Evolutionary conservation across 2,888 invertebrate species (phyloP), one percentile per base, ranked within the genome.

Genomic region (Clusia tigrina): DNA sequence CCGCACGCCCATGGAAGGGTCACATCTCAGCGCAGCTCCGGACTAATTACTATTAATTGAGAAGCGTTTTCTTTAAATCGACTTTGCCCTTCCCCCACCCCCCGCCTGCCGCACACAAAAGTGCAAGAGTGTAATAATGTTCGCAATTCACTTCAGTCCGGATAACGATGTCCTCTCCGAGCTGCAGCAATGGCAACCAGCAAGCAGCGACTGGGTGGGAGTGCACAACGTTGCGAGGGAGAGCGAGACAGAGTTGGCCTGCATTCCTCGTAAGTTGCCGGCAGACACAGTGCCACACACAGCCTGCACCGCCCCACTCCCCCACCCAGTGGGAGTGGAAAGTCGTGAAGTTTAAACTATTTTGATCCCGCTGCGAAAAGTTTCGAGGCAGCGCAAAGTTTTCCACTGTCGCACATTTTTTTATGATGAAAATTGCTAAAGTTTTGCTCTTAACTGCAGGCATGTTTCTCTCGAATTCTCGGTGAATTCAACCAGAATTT

Each of bases 391-490:
- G 48, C 55, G 15, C 38, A 72, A 75, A 71, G 73, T 65, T 74
- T 74, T 76, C 76, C 76, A 74, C 74, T 74, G 74, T 74, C 74
- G 74, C 74, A 76, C 72, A 74, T 74, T 69, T 67, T 57, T 42
- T 42, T 15, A 17, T 42, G n/a, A 5, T 42, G 42, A 66, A 58
- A 62, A 64, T 58, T 60, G 23, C 54, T 59, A 54, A 66, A 67
- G 55, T 70, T 67, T 66, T 55, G 71, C 74, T 70, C 69, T 74
- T 70, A 74, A 74, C 72, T 67, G 73, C 74, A 74, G 74, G 58
- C 63, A 66, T 58, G 32, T 32, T 32, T 12, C 32, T 32, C 32
- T 9, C 6, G 32, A 32, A 32, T 32, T 32, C 32, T 32, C 32
- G 32, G 32, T 12, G 42, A n/a, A 69, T 65, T 66, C 51, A 53